Percentiles rank a stretch among this genome's conserved stretches.
Conservation (phyloP, 2,888 invertebrate species). For the Caenorhabditis sp. region DNA sequence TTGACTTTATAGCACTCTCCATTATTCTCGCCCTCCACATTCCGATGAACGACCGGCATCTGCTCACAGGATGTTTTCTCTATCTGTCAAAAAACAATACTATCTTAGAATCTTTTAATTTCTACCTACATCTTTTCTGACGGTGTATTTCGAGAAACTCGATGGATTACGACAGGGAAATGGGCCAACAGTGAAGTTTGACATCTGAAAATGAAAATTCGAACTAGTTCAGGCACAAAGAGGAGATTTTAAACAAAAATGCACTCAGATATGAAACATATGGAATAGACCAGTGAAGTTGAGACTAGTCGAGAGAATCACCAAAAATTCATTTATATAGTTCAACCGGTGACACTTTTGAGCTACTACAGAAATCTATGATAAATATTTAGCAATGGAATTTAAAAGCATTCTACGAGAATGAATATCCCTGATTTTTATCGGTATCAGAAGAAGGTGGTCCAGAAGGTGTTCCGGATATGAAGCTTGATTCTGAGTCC, state of each 20-base stretch:
- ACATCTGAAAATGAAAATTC: constrained; percentile 13
- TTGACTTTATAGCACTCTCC: constrained; percentile 48
- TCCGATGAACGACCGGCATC: constrained; percentile 18
- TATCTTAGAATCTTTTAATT: not conserved
- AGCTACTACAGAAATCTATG: not conserved
- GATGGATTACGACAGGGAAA: constrained; percentile 32
- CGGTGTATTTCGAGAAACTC: constrained; percentile 27
- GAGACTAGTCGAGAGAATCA: too few relatives aligned
- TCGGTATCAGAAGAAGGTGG: constrained; percentile 2
- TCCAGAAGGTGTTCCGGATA: constrained; percentile 62
- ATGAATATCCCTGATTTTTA: constrained; percentile 31
- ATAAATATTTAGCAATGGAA: not conserved
- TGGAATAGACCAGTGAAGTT: not conserved
- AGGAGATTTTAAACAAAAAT: not conserved
- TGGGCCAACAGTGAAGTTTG: constrained; percentile 28
- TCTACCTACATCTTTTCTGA: constrained; percentile 11
- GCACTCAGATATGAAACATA: too few relatives aligned
- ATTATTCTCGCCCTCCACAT: constrained; percentile 45
- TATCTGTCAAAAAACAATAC: not conserved
- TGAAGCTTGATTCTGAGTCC: constrained; percentile 38
- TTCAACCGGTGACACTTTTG: constrained; percentile 2
- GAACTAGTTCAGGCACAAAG: too few relatives aligned
- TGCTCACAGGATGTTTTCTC: not conserved
- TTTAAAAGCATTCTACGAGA: constrained; percentile 24
- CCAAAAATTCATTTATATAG: too few relatives aligned